Evolutionary conservation across 2,113 vertebrate genomes (phyloP), one percentile per base, ranked within the genome.

Genomic region (Hymenochirus boettgeri): DNA sequence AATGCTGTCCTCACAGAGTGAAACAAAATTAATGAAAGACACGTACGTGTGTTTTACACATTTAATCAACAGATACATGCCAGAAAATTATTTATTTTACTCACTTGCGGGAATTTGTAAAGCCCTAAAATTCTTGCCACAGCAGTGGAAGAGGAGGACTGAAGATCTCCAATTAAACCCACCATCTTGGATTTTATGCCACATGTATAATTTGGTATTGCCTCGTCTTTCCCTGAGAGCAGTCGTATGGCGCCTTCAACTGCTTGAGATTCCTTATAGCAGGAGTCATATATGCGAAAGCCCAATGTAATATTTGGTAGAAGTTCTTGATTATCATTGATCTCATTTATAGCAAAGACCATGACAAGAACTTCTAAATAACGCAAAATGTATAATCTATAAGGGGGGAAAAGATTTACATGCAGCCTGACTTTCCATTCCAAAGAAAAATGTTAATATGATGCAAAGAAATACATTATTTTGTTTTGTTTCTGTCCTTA

Each of bases 241-340:
- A 64, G 19, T 21, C 31, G 18, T 13, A 64, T 26, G 6, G 37
- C 42, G 9, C 35, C 33, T 1, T 64, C 11, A n/a, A 64, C 9
- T 3, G 51, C 54, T 31, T 23, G 13, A 15, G 23, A 29, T 55
- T 64, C 52, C 15, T 55, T 55, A n/a, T 27, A 12, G 15, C 26
- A 46, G 4, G 52, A 64, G 2, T 64, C 62, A 22, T 45, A 31
- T 15, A 64, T n/a, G 17, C 27, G 33, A 13, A 55, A 42, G 4
- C 62, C 62, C n/a, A 64, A 27, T 3, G 62, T 39, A n/a, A 64
- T 55, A 11, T 64, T 64, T 45, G 51, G 62, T 2, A 64, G 51
- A 29, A 55, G 35, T 10, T 55, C 25, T 31, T 12, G 22, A n/a
- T 54, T 64, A 3, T 45, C 37, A 39, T 64, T 64, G 22, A 64